Percentiles rank a stretch among this genome's conserved stretches.
These are phyloP conservation scores for Stictonetta naevosa DNA, from an alignment of 2,113 vertebrate species.

Conservation along the genomic window DNA sequence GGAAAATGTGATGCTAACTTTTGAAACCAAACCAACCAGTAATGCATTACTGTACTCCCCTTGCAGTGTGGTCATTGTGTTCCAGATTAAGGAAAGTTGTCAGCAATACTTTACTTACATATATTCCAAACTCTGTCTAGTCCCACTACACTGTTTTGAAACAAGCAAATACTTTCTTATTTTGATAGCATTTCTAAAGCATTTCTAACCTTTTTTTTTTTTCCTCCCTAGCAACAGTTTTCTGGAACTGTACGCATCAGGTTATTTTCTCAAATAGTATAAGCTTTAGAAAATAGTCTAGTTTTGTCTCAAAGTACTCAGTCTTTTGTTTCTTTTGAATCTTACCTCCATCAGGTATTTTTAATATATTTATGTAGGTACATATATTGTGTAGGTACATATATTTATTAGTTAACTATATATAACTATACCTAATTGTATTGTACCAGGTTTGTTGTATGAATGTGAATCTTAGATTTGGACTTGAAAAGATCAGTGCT, in stretches of 20 bases:
- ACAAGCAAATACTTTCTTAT: not conserved
- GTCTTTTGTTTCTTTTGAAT: not conserved
- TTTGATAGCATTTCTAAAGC: not conserved
- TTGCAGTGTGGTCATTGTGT: not conserved
- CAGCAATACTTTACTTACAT: not conserved
- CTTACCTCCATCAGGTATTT: not conserved
- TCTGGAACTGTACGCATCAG: not conserved
- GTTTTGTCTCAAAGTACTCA: not conserved
- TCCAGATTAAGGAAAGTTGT: not conserved
- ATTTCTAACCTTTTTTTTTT: no score
- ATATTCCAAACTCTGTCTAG: not conserved
- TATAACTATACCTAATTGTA: not conserved
- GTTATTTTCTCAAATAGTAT: not conserved
- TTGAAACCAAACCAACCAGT: not conserved
- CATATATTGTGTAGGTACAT: not conserved
- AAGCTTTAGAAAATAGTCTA: not conserved
- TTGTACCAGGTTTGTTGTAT: rapidly evolving
- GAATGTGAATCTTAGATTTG: not conserved
- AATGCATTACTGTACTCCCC: not conserved
- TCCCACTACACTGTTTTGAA: not conserved
- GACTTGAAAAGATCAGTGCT: not conserved
- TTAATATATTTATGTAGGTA: not conserved
- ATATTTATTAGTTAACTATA: no score
- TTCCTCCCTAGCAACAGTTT: not conserved
- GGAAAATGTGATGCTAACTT: not conserved